Conservation (phyloP, 2,113 vertebrate genomes). For the Cettia cetti region DNA sequence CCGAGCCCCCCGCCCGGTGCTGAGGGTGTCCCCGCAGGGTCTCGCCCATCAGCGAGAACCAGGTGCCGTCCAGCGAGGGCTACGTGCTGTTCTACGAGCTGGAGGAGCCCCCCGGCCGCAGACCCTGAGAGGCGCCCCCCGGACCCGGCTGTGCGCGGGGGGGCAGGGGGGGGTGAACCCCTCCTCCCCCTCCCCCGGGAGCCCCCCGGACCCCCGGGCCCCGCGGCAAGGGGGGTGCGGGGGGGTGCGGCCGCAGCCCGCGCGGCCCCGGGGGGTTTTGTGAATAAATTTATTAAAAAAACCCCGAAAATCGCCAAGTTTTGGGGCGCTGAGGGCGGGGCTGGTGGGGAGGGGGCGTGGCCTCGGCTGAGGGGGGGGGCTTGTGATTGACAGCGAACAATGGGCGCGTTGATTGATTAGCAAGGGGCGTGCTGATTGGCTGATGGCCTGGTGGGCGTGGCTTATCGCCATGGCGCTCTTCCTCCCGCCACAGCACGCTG, state of each 20-base stretch:
- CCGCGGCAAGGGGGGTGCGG: not conserved
- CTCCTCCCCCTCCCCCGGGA: no score
- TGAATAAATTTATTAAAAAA: not conserved
- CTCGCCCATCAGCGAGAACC: not conserved
- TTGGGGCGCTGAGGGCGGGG: not conserved
- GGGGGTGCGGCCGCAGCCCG: not conserved
- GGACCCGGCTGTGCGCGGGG: no score
- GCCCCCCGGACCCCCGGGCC: no score
- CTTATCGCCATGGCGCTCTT: no score
- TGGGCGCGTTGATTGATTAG: not conserved
- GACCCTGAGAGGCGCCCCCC: not conserved
- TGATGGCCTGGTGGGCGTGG: fast-evolving
- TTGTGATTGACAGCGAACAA: not conserved
- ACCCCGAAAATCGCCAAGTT: not conserved
- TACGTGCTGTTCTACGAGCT: not conserved
- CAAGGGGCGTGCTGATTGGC: not conserved
- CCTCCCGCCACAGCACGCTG: not conserved
- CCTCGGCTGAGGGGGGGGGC: fast-evolving
- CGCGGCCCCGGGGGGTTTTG: not conserved
- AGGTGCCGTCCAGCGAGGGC: not conserved
- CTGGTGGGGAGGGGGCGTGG: not conserved
- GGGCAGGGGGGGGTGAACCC: no score
- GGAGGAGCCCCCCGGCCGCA: not conserved
- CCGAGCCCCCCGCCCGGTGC: no score
- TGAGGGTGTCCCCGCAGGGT: not conserved